Evolutionary conservation across 92 coral and sea anemone species (phyloP), one percentile per base, ranked within the genome.

Genomic region (Heliopora coerulea): DNA sequence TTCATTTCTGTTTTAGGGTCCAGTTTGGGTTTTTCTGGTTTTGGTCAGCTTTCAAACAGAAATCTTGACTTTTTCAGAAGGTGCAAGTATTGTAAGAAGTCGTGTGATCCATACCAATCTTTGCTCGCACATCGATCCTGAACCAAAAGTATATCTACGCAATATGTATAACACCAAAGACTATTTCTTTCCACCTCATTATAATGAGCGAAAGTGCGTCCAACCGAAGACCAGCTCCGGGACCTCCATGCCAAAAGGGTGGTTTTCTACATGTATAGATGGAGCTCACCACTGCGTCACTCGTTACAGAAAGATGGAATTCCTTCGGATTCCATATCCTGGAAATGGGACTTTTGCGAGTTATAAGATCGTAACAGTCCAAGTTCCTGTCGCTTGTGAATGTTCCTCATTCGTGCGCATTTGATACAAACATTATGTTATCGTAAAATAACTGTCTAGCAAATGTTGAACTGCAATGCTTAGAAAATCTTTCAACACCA

Each of bases 351-450:
- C 77, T 14, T 20, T 70, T n/a, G 49, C 31, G 10, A 54, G 21
- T 33, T 30, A 28, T 0, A 49, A 42, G 17, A 1, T 13, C 11
- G 63, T 31, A 9, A 12, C 14, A 31, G 48, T 70, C 5, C 63
- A 2, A 1, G 77, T 70, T n/a, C 62, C 77, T n/a, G 77, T 70
- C 31, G 77, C 77, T 18, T 70, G 77, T 32, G 77, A 70, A 39
- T 70, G 77, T 34, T 70, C 77, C n/a, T 3, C 10, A 19, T 70
- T 30, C n/a, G 28, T 25, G 0, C 15, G 13, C 21, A 13, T 28
- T 21, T 67, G 2, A 67, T 21, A 33, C 70, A 19, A 8, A 35
- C 28, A 35, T 12, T 21, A 28, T 20, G n/a, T 2, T 3, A 56
- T 9, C n/a, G n/a, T n/a, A n/a, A n/a, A n/a, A n/a, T n/a, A n/a